Evolutionary conservation across 2,888 invertebrate species (phyloP).

Genomic region (Acanthosepion pharaonis): DNA sequence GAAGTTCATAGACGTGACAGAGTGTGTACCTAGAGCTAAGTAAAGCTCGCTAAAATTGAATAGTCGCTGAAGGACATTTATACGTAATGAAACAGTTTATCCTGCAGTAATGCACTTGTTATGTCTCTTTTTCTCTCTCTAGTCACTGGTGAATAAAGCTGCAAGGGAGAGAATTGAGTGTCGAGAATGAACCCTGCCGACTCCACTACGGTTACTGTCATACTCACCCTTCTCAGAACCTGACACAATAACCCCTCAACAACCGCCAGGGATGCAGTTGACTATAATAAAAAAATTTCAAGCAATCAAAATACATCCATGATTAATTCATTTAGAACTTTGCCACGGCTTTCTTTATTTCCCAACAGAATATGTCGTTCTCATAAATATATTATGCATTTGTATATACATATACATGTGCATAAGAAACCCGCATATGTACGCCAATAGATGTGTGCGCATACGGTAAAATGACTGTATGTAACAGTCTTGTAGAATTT

Average conservation of each 20-base stretch:
- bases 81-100: constrained; percentile 23
- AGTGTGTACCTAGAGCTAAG: neutral
- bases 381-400: neutral
- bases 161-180: neutral
- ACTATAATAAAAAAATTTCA: neutral
- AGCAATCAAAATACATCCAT: constrained; percentile 21
- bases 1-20: neutral
- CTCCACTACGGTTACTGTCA: neutral
- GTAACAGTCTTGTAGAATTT: neutral
- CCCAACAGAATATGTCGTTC: neutral
- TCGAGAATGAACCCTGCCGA: neutral
- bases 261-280: constrained; percentile 22
- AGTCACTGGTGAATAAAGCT: neutral
- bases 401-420: neutral
- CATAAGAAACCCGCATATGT: neutral
- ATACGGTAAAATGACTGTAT: neutral
- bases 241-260: constrained; percentile 33
- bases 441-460: neutral
- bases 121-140: neutral
- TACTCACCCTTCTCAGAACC: neutral
- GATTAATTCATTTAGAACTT: constrained; percentile 33
- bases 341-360: constrained; percentile 8
- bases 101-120: constrained; percentile 13
- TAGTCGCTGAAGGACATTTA: constrained; percentile 13
- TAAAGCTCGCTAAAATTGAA: constrained; percentile 20